Base-by-base conservation (phyloP, 2,113 vertebrate species). In the Microtus ochrogaster region DNA sequence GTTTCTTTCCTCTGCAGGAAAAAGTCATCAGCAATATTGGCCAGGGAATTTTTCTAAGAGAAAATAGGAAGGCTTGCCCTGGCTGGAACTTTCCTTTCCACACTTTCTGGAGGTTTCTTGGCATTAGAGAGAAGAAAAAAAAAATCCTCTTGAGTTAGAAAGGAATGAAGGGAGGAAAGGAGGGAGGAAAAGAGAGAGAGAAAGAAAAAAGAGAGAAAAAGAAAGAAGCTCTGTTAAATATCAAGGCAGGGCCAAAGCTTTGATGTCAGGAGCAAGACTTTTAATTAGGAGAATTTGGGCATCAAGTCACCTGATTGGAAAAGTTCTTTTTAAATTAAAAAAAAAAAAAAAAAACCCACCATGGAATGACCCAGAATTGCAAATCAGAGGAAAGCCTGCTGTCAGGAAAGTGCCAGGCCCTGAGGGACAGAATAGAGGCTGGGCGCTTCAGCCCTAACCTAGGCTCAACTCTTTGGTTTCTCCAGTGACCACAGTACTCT, bases 41-140 rank as follows among this genome's bases (percentile, higher is more conserved):
- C 41, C 70, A 82, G 66, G 33, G 72, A 93, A 93, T 88, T 28
- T 87, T 47, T 82, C 41, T 77, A 41, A 12, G 65, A 92, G 49
- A 92, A 96, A 90, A 73, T 84, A 92, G 81, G 58, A 92, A 79
- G 49, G 7, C 72, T 88, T 84, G 7, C 36, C 95, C 76, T 86
- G 84, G 22, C 72, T 86, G 84, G 22, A 96, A 93, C 24, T 88
- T 41, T 47, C 58, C 68, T 93, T 77, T 68, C 55, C 26, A 47
- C 74, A 94, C 76, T 92, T 93, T 93, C 84, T 96, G 41, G 44
- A 85, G 19, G 21, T 49, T 3, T 7, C n/a, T 24, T 79, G 91
- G 52, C 90, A 70, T 63, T 41, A 90, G 19, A 58, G 19, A 91
- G 52, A 68, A 92, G 22, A 28, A 89, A 33, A 30, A 94, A 77